phyloP scores from a whole-genome alignment of 2,888 invertebrate species.

The Amblyjoppa fuscipennis region DNA sequence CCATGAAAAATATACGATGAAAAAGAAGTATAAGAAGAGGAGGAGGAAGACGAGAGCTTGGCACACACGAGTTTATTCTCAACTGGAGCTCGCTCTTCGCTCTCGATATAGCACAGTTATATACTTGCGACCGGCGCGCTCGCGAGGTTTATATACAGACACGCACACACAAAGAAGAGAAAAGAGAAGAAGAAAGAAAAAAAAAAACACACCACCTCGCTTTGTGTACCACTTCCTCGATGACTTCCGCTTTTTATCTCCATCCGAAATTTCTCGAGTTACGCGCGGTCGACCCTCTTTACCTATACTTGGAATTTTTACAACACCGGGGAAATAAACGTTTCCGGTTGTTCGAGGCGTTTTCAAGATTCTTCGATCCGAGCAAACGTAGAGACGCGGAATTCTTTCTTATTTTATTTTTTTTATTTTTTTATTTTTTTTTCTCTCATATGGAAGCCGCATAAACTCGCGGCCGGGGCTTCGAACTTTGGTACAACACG shows the following conservation, averaged over 20 bases:
- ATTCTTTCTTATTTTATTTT: neutral
- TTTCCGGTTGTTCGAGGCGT: slow-evolving; percentile 44
- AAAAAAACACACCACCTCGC: neutral
- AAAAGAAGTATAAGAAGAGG: slow-evolving; percentile 13
- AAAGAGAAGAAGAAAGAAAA: neutral
- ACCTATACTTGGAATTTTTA: neutral
- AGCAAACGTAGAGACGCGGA: slow-evolving; percentile 1
- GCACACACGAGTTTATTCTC: slow-evolving; percentile 48
- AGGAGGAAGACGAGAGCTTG: slow-evolving; percentile 31
- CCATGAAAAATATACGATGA: slow-evolving; percentile 59
- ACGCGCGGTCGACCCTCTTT: slow-evolving; percentile 30
- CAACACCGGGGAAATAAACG: slow-evolving; percentile 33
- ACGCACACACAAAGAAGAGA: neutral
- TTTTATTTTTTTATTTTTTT: neutral
- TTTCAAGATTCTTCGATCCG: slow-evolving; percentile 36
- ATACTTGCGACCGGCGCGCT: neutral
- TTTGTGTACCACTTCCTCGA: slow-evolving; percentile 47
- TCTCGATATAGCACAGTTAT: neutral
- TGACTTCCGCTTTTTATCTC: slow-evolving; percentile 50
- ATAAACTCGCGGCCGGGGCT: neutral
- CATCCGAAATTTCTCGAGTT: slow-evolving; percentile 58
- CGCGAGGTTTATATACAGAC: neutral
- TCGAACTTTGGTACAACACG: neutral
- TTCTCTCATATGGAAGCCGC: neutral
- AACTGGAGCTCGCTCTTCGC: slow-evolving; percentile 23